Base-by-base conservation (phyloP, 1,140 invertebrate genomes). In the Listronotus oregonensis region DNA sequence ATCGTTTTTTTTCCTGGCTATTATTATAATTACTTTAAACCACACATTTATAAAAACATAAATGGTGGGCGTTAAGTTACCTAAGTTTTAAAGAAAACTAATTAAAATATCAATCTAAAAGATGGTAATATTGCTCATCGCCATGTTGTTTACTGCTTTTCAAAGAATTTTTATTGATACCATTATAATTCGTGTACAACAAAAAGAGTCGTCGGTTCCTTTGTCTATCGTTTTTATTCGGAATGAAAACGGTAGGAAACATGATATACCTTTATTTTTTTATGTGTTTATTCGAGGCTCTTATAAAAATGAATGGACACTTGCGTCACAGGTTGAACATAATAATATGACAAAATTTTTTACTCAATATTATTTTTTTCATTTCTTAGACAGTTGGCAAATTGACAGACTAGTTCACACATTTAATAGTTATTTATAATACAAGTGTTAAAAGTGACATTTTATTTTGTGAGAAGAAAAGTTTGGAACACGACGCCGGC, bases 131-230 rank as follows among this genome's bases (percentile, higher is more conserved):
- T 50, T 18, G 47, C n/a, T 50, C 47, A 50, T 50, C 18, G 27
- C 5, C 17, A 18, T 50, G 18, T 56, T 56, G 40, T 56, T 37
- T 43, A 17, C 34, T 56, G 18, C 9, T 56, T n/a, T 44, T 56
- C 54, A 39, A 56, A 39, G 54, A 56, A 56, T 56, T 56, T 56
- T 56, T 56, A 56, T 56, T 56, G 39, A 44, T 39, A 56, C 54
- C 39, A 56, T 56, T 56, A 56, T 56, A 42, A 56, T 56, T 43
- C 14, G n/a, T 44, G 37, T 4, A 15, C 6, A 17, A 43, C 11
- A 56, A 55, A 32, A 37, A 55, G 11, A n/a, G 40, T 42, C 18
- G 40, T 56, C 54, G 54, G 54, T 14, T 9, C 42, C 54, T 56
- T 56, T 56, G 39, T 42, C 39, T 44, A 39, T 37, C 39, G 12